Evolutionary conservation across 2,888 invertebrate species (phyloP), one percentile per base, ranked within the genome.

Genomic region (Melanargia galathea): DNA sequence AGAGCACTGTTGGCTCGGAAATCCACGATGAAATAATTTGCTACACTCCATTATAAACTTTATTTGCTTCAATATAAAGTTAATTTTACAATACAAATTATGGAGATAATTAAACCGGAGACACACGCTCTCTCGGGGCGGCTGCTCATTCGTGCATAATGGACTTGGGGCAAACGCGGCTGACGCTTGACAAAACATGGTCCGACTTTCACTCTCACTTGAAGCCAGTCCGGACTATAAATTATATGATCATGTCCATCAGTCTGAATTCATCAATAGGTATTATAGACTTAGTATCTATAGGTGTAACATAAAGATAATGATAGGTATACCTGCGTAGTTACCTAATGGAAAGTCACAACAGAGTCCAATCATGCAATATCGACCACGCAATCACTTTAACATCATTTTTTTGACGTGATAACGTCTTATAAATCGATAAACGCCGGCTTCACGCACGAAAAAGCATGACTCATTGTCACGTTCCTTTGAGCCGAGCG

Each of bases 71-170:
- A 22, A 24, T 0, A 2, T 70, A 81, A 79, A 71, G 69, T 74
- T 60, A 40, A 67, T 69, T 66, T 78, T 59, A 62, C 54, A 59
- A 72, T 66, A 57, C 33, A 62, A 45, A 33, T 69, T 33, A 64
- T 63, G 52, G 64, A 79, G 74, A 87, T 87, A 86, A 89, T 89
- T 87, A 87, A 82, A 78, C 79, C 77, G 75, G 80, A 80, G 86
- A 84, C 84, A 87, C 81, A 82, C 85, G 86, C 82, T 90, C 90
- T 90, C 89, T 90, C 85, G 87, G 88, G 90, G 89, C 84, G 88
- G 84, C 80, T 87, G 87, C 79, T 90, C 86, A 89, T 89, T 90
- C 89, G 90, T 90, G 90, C 89, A 87, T 91, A 91, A 90, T 90
- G 87, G 86, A 83, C 86, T 84, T 79, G 77, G 83, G 80, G 87